These are phyloP conservation scores for Sesia apiformis DNA, from an alignment of 2,888 invertebrate species.

Conservation along the genomic window DNA sequence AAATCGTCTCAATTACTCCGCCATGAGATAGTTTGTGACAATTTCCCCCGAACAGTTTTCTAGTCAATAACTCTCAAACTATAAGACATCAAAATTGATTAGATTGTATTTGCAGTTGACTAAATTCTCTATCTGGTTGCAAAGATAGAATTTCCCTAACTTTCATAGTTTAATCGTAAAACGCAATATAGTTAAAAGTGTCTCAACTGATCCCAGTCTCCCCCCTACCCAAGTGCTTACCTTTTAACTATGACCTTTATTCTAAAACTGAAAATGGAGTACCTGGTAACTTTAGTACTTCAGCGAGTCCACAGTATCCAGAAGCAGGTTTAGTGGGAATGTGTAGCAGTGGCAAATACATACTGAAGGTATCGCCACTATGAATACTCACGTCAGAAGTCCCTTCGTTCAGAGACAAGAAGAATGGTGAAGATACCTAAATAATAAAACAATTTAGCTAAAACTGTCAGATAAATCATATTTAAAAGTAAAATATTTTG, in stretches of 20 bases:
- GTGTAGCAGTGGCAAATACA: slow-evolving; percentile 71
- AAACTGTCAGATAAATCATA: background rate
- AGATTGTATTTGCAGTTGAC: background rate
- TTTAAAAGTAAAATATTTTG: background rate
- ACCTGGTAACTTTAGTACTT: slow-evolving; percentile 53
- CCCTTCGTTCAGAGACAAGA: slow-evolving; percentile 79
- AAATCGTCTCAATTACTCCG: no score
- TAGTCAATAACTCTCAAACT: no score
- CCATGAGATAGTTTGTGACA: no score
- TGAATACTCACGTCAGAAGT: slow-evolving; percentile 76
- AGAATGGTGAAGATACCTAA: slow-evolving; percentile 78
- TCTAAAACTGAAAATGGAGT: background rate
- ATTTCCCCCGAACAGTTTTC: no score
- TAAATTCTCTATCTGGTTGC: background rate
- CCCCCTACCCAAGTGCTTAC: background rate
- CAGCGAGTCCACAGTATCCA: slow-evolving; percentile 71
- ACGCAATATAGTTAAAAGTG: background rate
- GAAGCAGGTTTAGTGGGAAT: slow-evolving; percentile 79
- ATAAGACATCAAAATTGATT: no score
- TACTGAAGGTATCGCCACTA: slow-evolving; percentile 57
- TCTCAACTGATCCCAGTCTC: background rate
- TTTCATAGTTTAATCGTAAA: background rate
- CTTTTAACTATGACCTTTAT: no score
- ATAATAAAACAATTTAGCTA: background rate
- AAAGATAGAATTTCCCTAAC: background rate